Evolutionary conservation across 1,140 invertebrate species (phyloP).

Genomic region (Maniola jurtina): DNA sequence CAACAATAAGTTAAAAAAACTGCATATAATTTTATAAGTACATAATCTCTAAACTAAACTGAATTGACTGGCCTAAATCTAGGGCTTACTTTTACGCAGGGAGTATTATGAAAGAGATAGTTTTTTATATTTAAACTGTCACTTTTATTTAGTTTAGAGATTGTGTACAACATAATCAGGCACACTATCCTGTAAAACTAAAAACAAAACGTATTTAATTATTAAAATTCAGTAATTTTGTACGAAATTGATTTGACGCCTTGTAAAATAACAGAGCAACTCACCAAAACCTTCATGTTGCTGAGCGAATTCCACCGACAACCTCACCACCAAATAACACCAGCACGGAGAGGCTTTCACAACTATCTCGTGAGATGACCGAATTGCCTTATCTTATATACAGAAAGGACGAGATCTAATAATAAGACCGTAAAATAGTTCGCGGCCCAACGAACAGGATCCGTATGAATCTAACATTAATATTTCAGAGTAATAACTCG

Average conservation of each 20-base stretch:
- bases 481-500: slow-evolving; percentile 22
- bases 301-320: neutral
- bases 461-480: slow-evolving; percentile 10
- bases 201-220: neutral
- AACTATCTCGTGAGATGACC: slow-evolving; percentile 12
- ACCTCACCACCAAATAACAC: neutral
- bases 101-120: no score
- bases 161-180: no score
- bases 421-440: slow-evolving; percentile 21
- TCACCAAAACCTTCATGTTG: slow-evolving; percentile 40
- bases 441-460: slow-evolving; percentile 27
- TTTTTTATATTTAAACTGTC: no score
- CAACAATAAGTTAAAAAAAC: no score
- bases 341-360: slow-evolving; percentile 11
- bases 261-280: slow-evolving; percentile 21
- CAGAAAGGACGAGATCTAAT: slow-evolving; percentile 26
- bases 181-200: no score
- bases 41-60: no score
- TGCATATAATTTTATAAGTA: no score
- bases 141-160: no score
- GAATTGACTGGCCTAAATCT: no score
- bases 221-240: neutral
- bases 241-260: neutral
- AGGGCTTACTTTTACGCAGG: no score
- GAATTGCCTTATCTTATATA: slow-evolving; percentile 31